Evolutionary conservation across 2,888 invertebrate genomes (phyloP), one percentile per base, ranked within the genome.

Genomic region (Chirona hameri): DNA sequence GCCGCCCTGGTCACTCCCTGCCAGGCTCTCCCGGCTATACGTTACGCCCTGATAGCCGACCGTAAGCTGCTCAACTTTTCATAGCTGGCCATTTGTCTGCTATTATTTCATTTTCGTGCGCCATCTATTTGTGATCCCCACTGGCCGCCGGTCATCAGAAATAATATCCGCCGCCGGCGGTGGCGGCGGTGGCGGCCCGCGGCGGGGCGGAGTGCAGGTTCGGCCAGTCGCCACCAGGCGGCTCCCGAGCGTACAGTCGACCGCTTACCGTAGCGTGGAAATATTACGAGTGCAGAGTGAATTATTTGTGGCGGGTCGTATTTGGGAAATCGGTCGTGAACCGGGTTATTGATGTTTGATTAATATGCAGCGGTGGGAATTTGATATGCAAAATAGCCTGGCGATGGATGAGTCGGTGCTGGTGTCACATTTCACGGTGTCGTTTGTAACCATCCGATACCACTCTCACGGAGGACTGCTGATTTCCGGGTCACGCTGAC

Each of bases 71-170:
- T 72, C 72, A 72, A 72, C 72, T 72, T 72, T 72, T 72, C 72
- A 72, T 72, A 18, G 72, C 31, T 7, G 18, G 29, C 72, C 72
- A 72, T 72, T 72, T 72, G 72, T 72, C 72, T 29, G 18, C 72
- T 31, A 72, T 72, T 72, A 72, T 72, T 72, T 72, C 72, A 72
- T 72, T 72, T 72, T 72, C 72, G 18, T 72, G 72, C 18, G 72
- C 31, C 72, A 72, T 72, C 72, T 72, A 72, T 72, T 72, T 72
- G 72, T 72, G 72, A 72, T 72, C 72, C 72, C 72, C 72, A 72
- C 14, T 72, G 31, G 72, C 72, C 72, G 27, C 72, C 18, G 72
- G 72, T 72, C 72, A 72, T 31, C 72, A 72, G 72, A 72, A 72
- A 72, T 72, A 18, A 72, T 72, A 65, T 65, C n/a, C 52, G 52